Base-by-base conservation (phyloP, 2,888 invertebrate species). In the Tyria jacobaeae region DNA sequence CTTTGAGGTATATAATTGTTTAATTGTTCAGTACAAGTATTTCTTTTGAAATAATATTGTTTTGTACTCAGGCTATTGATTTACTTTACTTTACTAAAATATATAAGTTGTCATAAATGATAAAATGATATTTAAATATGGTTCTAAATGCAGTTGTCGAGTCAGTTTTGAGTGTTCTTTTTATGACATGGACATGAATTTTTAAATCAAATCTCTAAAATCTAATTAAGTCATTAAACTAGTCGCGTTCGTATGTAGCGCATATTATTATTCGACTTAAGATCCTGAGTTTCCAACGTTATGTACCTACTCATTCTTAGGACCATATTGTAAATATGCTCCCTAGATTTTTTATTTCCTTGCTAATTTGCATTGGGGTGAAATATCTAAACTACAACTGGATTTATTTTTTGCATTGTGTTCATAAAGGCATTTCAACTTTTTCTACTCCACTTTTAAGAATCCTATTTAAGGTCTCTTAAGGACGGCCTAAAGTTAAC, bases 391-490 rank as follows among this genome's bases (percentile, higher is more conserved):
- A 21, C 27, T 21, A 41, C 39, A 41, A 54, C 39, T 53, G 57
- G 41, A 56, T 17, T 60, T 51, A 35, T 10, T 35, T 21, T n/a
- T 27, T 50, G n/a, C 24, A 44, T 56, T 48, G 9, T 68, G 64
- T 71, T 75, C 71, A 71, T 64, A 17, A 47, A 64, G 55, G 71
- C 76, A 76, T 77, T 78, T 76, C 57, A 54, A 49, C 27, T 35
- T 73, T 69, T 60, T 79, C 76, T 82, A 81, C 75, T 78, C 76
- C 66, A 67, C 56, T 70, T 80, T 79, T 82, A 75, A 69, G 65
- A 61, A 75, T 78, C 79, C 75, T 73, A 66, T 73, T 75, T 82
- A 80, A 80, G 82, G 71, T 83, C 70, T 76, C 80, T 76, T 75
- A 65, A 70, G 65, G 41, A 54, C 60, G 41, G 52, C 57, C 55